Base-by-base conservation (phyloP, 2,888 invertebrate genomes). In the Leptogaster cylindrica region DNA sequence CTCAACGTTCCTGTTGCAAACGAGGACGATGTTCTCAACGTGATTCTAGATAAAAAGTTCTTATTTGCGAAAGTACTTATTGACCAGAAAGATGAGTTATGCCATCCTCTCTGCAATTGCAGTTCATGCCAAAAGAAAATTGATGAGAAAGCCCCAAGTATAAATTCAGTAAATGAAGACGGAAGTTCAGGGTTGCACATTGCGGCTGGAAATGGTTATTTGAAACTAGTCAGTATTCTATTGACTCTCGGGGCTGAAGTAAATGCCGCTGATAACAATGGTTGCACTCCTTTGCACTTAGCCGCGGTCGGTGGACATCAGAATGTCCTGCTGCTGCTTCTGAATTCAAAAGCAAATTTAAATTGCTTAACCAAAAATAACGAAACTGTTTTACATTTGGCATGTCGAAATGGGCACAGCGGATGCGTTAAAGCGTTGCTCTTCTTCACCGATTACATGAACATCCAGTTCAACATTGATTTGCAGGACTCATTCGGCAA, bases 301-400 rank as follows among this genome's bases (percentile, higher is more conserved):
- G 44, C 44, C 16, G 44, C 44, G 20, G 10, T 44, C 20, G 44
- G 44, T 12, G 44, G 44, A 44, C 44, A 44, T 12, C 44, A 44
- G 7, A 44, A 44, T 20, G 44, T 44, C n/a, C 6, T 44, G 18
- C 44, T 44, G 1, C 12, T 44, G 16, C 44, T 44, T 3, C 44
- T 44, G 4, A 44, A 44, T 6, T 12, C 44, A 18, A 44, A 44
- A 44, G 44, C 44, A 4, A 20, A 44, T 10, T 18, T 44, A 4
- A 44, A 44, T 5, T 18, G 20, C 16, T 10, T 7, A 44, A 44
- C 44, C 7, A 44, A 3, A 8, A 3, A 14, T 18, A 20, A 20
- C 1, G 20, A 3, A n/a, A 44, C 44, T 1, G 44, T 44, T 44
- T 44, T 44, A 10, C 44, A 44, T 3, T 20, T 44, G 16, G 44